Evolutionary conservation across 2,113 vertebrate species (phyloP), one percentile per base, ranked within the genome.

Genomic region (Lasiurus borealis): DNA sequence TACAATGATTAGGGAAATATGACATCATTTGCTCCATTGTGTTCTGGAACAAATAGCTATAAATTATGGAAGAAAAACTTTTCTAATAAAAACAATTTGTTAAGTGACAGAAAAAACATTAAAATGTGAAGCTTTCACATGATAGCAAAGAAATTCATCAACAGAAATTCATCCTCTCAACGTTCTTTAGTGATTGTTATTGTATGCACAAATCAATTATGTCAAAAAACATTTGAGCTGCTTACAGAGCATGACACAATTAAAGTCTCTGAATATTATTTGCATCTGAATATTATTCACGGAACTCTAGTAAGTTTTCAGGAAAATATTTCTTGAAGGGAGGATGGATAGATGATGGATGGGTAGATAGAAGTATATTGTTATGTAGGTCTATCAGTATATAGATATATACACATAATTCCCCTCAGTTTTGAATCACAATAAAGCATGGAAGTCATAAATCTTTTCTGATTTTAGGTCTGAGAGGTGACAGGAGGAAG

Each of bases 241-340:
- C n/a, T 94, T 93, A 88, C 36, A 91, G 93, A 97, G 83, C 85
- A 86, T 94, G 83, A 93, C 78, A 93, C 69, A 93, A 94, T 94
- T 93, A 88, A 81, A 85, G 59, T 59, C 62, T 31, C 50, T 96
- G 54, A 89, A 31, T 40, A 40, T 40, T 40, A 46, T 46, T 46
- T 46, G 46, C 46, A 46, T 31, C 48, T 95, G 52, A 89, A 31
- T 82, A 64, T 92, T 95, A 71, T 57, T 93, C 86, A 71, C 16
- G 66, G 31, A 92, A 92, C 59, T 90, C 25, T 89, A 85, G 71
- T 71, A 69, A 66, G 73, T 83, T 95, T 85, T 84, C 69, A 69
- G 77, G n/a, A 86, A 81, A 68, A 8, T 59, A 72, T 40, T 59
- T 29, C 57, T 83, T 75, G 16, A 80, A 80, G 29, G 34, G 19